Conservation (phyloP, 2,888 invertebrate genomes). For the Drosophila meridiana region DNA sequence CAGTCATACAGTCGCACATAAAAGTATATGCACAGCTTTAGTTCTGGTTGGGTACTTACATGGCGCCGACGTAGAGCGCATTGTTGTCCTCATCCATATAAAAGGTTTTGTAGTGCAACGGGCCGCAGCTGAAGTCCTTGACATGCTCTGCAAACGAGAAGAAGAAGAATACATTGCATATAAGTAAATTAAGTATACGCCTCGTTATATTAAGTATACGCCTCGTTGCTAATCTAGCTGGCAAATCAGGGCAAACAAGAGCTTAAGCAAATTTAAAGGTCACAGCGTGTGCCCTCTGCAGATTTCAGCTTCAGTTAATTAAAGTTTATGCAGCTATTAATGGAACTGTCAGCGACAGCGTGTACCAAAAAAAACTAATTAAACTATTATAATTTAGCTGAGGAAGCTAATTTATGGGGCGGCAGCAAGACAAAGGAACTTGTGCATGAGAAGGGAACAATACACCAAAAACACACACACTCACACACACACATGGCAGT, state of each 20-base stretch:
- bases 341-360: constrained; percentile 71
- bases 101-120: constrained; percentile 96
- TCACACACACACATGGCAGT: constrained; percentile 1
- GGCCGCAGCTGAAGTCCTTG: constrained; percentile 95
- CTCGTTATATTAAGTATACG: constrained; percentile 3
- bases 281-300: constrained; percentile 1
- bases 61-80: constrained; percentile 96
- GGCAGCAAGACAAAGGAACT: constrained; percentile 38
- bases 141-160: constrained; percentile 92
- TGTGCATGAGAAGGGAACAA: constrained; percentile 33
- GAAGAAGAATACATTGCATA: not conserved
- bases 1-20: not conserved
- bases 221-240: constrained; percentile 2
- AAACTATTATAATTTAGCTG: constrained; percentile 76
- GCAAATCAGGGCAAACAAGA: constrained; percentile 14
- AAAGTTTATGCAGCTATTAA: constrained; percentile 68
- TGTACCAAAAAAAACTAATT: constrained; percentile 67
- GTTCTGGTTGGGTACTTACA: constrained; percentile 89
- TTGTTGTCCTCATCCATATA: constrained; percentile 94
- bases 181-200: constrained; percentile 35
- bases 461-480: constrained; percentile 17
- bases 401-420: constrained; percentile 72
- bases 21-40: constrained; percentile 4
- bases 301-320: constrained; percentile 60
- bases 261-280: constrained; percentile 30